These are phyloP conservation scores for Toxotes chatareus DNA, from an alignment of 2,113 vertebrate genomes.

Conservation along the genomic window DNA sequence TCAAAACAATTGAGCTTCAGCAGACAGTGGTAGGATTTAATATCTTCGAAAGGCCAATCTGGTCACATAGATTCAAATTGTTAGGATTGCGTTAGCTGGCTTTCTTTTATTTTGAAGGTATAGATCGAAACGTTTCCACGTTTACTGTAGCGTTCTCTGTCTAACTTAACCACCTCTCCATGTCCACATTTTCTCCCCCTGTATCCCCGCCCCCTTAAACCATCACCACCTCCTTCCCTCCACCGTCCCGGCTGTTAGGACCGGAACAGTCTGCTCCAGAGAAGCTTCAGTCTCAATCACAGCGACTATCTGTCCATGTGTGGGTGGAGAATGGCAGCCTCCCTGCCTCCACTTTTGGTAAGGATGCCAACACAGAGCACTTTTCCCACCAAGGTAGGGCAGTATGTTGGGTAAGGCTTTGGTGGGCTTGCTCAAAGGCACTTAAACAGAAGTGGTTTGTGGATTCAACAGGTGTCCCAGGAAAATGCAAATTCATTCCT, in stretches of 20 bases:
- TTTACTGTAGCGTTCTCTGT: not conserved
- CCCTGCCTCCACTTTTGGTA: too few relatives aligned
- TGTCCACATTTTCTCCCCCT: slow-evolving; percentile 11
- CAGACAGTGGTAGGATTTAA: too few relatives aligned
- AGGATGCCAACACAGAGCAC: too few relatives aligned
- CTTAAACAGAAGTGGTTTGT: not conserved
- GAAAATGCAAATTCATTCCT: too few relatives aligned
- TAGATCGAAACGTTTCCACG: accelerated
- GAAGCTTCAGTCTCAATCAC: too few relatives aligned
- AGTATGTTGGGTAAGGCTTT: too few relatives aligned
- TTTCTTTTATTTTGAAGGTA: slow-evolving; percentile 50
- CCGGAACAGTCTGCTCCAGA: too few relatives aligned
- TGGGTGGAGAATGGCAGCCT: not conserved
- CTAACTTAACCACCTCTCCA: slow-evolving; percentile 13
- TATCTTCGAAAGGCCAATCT: too few relatives aligned
- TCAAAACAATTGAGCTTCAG: too few relatives aligned
- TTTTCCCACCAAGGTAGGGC: too few relatives aligned
- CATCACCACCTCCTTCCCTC: not conserved
- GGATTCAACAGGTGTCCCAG: too few relatives aligned
- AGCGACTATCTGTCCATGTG: too few relatives aligned
- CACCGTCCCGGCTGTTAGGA: not conserved
- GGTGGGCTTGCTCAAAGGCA: not conserved
- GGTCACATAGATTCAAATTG: not conserved
- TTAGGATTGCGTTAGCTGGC: accelerated
- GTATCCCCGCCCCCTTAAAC: slow-evolving; percentile 5